Conservation (phyloP, 2,888 invertebrate genomes). For the Imbricaverruca yamaguchii region DNA sequence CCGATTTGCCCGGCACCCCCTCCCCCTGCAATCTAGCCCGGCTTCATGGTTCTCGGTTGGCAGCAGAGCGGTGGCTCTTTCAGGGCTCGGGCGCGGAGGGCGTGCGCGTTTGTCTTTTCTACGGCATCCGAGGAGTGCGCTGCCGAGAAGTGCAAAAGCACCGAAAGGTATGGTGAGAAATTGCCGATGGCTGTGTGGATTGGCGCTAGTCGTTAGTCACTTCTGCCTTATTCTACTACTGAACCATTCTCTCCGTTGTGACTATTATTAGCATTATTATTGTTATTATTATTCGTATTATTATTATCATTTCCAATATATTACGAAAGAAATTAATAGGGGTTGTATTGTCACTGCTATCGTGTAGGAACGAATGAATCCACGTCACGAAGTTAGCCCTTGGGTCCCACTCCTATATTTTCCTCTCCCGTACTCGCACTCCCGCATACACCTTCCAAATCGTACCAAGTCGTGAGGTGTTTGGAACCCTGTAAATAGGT, state of each 20-base stretch:
- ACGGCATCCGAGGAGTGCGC: background rate
- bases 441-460: background rate
- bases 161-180: background rate
- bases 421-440: background rate
- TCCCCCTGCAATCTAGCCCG: background rate
- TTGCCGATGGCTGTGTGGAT: constrained; percentile 9
- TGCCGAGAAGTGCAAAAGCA: background rate
- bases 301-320: too few species aligned
- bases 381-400: too few species aligned
- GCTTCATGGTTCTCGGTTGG: background rate
- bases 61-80: background rate
- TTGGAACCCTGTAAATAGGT: background rate
- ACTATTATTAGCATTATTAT: background rate
- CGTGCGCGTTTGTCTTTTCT: background rate
- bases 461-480: background rate
- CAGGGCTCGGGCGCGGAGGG: background rate
- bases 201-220: constrained; percentile 4
- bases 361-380: too few species aligned
- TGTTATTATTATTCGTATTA: too few species aligned
- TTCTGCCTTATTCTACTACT: background rate
- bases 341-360: background rate
- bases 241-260: background rate
- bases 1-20: background rate
- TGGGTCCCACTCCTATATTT: background rate
- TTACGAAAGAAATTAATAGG: background rate